phyloP scores from a whole-genome alignment of 2,888 invertebrate genomes.

The Dasypolia templi region DNA sequence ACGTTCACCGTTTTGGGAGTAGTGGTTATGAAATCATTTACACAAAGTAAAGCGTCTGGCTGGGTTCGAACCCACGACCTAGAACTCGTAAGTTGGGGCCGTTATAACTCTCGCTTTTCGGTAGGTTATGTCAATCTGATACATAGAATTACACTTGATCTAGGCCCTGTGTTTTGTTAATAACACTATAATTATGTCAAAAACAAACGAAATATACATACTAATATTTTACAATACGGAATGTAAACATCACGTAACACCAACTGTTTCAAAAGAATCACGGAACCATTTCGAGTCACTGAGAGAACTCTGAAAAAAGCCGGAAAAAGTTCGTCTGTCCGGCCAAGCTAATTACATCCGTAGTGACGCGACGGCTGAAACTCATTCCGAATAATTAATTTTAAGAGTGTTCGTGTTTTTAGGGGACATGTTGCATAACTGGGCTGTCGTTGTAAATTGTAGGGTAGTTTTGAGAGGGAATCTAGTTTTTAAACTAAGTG shows the following conservation, averaged over 20 bases:
- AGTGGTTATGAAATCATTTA: too few species aligned
- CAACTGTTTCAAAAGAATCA: conserved; percentile 41
- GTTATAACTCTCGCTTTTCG: too few species aligned
- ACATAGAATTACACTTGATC: too few species aligned
- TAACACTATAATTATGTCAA: neutral
- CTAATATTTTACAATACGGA: neutral
- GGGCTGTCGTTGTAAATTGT: conserved; percentile 21
- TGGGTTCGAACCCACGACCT: too few species aligned
- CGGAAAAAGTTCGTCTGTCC: conserved; percentile 63
- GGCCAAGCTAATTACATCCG: conserved; percentile 75
- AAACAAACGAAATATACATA: neutral
- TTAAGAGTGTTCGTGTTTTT: conserved; percentile 45
- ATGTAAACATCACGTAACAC: neutral
- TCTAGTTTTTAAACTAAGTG: conserved; percentile 2
- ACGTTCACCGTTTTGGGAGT: too few species aligned
- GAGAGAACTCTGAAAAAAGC: conserved; percentile 70
- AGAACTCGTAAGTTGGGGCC: too few species aligned
- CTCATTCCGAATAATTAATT: conserved; percentile 70
- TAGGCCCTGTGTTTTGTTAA: too few species aligned
- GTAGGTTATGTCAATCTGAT: too few species aligned
- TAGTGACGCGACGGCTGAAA: conserved; percentile 63
- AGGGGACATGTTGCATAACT: conserved; percentile 9
- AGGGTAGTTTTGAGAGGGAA: neutral
- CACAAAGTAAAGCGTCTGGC: too few species aligned
- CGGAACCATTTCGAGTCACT: conserved; percentile 66